phyloP scores from a whole-genome alignment of 2,888 invertebrate genomes.

The Steinernema hermaphroditum region DNA sequence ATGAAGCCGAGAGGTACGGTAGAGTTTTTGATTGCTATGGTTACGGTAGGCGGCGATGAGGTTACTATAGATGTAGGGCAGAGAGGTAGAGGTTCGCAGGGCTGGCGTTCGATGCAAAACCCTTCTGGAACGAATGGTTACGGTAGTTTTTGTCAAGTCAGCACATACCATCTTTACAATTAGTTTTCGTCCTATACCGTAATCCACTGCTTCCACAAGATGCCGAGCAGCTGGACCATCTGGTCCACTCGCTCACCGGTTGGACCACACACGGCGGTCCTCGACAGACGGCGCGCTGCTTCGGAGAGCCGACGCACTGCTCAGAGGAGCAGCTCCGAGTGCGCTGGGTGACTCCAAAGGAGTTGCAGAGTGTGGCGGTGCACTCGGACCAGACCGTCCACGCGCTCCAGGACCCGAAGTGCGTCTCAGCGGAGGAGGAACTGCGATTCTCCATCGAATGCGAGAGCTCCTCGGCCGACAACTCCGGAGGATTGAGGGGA shows the following conservation, averaged over 20 bases:
- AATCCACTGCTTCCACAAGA: not conserved
- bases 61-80: too few species aligned
- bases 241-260: not conserved
- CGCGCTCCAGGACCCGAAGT: not conserved
- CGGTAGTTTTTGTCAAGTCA: not conserved
- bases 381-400: not conserved
- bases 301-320: not conserved
- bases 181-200: not conserved
- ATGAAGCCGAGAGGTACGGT: not conserved
- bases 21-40: not conserved
- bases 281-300: not conserved
- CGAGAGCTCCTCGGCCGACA: not conserved
- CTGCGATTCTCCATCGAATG: not conserved
- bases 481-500: not conserved
- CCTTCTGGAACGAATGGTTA: not conserved
- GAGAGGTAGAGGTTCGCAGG: not conserved
- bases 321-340: not conserved
- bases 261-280: not conserved
- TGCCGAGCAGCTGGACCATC: not conserved
- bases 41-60: conserved; percentile 7
- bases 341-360: conserved; percentile 4
- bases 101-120: not conserved
- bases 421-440: conserved; percentile 2
- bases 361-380: conserved; percentile 2
- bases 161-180: not conserved